These are phyloP conservation scores for Mormoops blainvillei DNA, from an alignment of 2,113 vertebrate species.

Conservation along the genomic window DNA sequence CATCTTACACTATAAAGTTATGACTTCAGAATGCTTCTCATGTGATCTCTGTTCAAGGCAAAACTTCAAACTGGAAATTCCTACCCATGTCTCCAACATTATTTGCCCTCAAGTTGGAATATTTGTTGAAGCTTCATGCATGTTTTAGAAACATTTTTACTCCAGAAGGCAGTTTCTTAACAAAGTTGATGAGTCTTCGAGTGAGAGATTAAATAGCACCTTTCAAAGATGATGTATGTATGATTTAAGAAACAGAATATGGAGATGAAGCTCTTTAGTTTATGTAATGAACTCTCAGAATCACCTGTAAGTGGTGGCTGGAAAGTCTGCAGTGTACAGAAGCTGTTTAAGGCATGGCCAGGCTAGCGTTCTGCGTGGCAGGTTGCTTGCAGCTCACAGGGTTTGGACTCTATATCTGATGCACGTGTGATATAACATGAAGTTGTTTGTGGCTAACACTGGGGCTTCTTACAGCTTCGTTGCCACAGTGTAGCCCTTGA, in stretches of 20 bases:
- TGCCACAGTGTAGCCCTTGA: slow-evolving; percentile 67
- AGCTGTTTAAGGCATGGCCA: slow-evolving; percentile 30
- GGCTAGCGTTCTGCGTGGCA: slow-evolving; percentile 18
- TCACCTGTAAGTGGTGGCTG: slow-evolving; percentile 62
- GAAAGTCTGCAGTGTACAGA: slow-evolving; percentile 53
- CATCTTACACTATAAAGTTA: slow-evolving; percentile 80
- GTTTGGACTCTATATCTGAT: slow-evolving; percentile 67
- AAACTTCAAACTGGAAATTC: slow-evolving; percentile 72
- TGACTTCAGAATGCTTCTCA: slow-evolving; percentile 77
- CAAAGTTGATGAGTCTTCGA: slow-evolving; percentile 74
- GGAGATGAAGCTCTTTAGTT: slow-evolving; percentile 38
- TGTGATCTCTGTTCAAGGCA: slow-evolving; percentile 72
- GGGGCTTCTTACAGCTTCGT: slow-evolving; percentile 68
- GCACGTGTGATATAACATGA: slow-evolving; percentile 67
- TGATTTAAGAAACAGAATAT: slow-evolving; percentile 46
- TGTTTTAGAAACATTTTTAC: slow-evolving; percentile 77
- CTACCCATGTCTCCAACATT: slow-evolving; percentile 60
- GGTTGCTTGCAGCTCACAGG: slow-evolving; percentile 44
- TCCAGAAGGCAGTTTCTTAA: slow-evolving; percentile 61
- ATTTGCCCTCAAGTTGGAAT: slow-evolving; percentile 71
- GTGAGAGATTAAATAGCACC: slow-evolving; percentile 68
- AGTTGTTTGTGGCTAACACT: slow-evolving; percentile 67
- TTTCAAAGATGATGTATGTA: slow-evolving; percentile 66
- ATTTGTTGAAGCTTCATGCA: slow-evolving; percentile 72
- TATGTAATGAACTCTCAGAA: slow-evolving; percentile 55